Evolutionary conservation across 2,888 invertebrate species (phyloP).

Genomic region (Ditula angustiorana): DNA sequence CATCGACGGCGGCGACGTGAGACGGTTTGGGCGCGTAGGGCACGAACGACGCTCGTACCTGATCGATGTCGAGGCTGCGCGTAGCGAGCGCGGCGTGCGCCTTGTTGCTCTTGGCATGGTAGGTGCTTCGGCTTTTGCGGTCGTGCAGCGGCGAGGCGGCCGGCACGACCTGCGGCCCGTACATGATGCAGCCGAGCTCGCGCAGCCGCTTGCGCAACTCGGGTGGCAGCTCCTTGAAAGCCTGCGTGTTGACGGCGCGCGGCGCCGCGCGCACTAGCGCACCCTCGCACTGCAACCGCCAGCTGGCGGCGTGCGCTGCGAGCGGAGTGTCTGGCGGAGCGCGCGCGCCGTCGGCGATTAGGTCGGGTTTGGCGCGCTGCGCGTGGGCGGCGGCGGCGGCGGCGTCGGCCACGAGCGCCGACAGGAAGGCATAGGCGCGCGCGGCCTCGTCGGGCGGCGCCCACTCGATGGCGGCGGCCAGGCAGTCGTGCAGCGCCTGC

Average conservation of each 20-base stretch:
- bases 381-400: slow-evolving; percentile 39
- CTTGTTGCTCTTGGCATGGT: slow-evolving; percentile 46
- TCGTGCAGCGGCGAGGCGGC: slow-evolving; percentile 48
- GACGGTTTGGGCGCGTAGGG: slow-evolving; percentile 66
- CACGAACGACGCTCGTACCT: slow-evolving; percentile 68
- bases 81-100: slow-evolving; percentile 42
- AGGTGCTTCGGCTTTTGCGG: slow-evolving; percentile 50
- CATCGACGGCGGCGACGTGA: slow-evolving; percentile 48
- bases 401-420: slow-evolving; percentile 54
- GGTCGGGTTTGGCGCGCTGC: slow-evolving; percentile 58
- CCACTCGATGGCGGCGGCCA: slow-evolving; percentile 91
- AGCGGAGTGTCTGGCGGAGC: slow-evolving; percentile 53
- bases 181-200: slow-evolving; percentile 69
- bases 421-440: slow-evolving; percentile 88
- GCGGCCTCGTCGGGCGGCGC: slow-evolving; percentile 94
- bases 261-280: slow-evolving; percentile 67
- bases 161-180: slow-evolving; percentile 54
- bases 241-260: slow-evolving; percentile 63
- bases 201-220: slow-evolving; percentile 67
- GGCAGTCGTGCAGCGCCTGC: slow-evolving; percentile 89
- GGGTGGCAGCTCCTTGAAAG: slow-evolving; percentile 66
- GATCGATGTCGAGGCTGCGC: slow-evolving; percentile 65
- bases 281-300: slow-evolving; percentile 68
- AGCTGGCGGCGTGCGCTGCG: slow-evolving; percentile 53
- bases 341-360: slow-evolving; percentile 53